Base-by-base conservation (phyloP, 2,888 invertebrate species). In the Ormyrus labotus region DNA sequence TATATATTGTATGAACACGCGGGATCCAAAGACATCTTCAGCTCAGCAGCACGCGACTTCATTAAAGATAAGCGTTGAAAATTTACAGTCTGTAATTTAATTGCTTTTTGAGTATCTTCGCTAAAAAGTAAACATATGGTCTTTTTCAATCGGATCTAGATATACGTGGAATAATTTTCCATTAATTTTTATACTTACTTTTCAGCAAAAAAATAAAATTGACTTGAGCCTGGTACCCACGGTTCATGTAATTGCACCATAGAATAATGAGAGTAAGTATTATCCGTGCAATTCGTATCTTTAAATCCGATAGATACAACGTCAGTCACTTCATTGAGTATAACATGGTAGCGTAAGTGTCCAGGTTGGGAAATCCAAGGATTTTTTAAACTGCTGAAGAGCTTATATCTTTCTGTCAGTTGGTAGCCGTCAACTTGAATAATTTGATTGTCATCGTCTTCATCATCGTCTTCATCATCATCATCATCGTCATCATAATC, bases 11-110 rank as follows among this genome's bases (percentile, higher is more conserved):
- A 96, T n/a, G 92, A 92, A 87, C 96, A 96, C 60, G 92, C 91
- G 6, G 96, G 95, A 88, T 96, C 95, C 84, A 96, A 91, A 71
- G 93, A 92, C 19, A 96, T 86, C 70, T 92, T 93, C 5, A 96
- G 88, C 84, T 91, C 91, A 0, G 93, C 93, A 0, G 92, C 90
- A 63, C 79, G 75, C 7, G 74, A 68, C 53, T 83, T 79, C 75
- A 82, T 82, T 3, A 68, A 47, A 1, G 60, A 63, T 6, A 76
- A 74, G 19, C 73, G 73, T 57, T 81, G 82, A 67, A 79, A 81
- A 79, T 79, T 65, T 10, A 79, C 47, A 55, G 81, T 77, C 73
- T 81, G 82, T 13, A 83, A 45, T 74, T 77, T 92, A 89, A 96
- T 92, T 5, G 93, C 93, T 50, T 90, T 89, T 68, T 89, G 91